Evolutionary conservation across 2,797 vertebrate species (phyloP).

Genomic region (Gymnothorax javanicus): DNA sequence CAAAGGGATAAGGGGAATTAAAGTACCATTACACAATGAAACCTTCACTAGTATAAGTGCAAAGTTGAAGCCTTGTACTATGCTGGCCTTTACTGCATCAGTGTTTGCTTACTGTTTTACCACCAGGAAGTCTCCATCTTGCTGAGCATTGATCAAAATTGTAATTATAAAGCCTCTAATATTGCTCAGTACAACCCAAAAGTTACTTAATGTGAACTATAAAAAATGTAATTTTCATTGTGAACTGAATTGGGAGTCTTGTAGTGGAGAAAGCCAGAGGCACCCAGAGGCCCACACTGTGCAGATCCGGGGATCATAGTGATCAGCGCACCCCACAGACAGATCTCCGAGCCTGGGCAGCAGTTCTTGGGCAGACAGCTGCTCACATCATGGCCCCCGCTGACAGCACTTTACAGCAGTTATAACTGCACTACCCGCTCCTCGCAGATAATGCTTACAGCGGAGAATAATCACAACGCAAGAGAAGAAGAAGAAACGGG

Average conservation of each 20-base stretch:
- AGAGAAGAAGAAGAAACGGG: constrained; percentile 42
- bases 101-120: constrained; percentile 70
- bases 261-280: background rate
- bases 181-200: background rate
- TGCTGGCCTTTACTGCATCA: constrained; percentile 66
- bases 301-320: constrained; percentile 49
- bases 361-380: constrained; percentile 49
- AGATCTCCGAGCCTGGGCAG: constrained; percentile 45
- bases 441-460: constrained; percentile 73
- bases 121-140: constrained; percentile 74
- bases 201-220: background rate
- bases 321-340: constrained; percentile 48
- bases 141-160: constrained; percentile 61
- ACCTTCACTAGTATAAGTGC: constrained; percentile 60
- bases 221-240: background rate
- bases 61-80: constrained; percentile 47
- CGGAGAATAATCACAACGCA: constrained; percentile 71
- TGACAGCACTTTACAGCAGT: constrained; percentile 61
- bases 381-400: constrained; percentile 55
- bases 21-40: constrained; percentile 78
- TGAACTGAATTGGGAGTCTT: constrained; percentile 24
- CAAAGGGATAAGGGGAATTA: constrained; percentile 68
- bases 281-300: constrained; percentile 28
- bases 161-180: background rate
- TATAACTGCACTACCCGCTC: constrained; percentile 56